Evolutionary conservation across 2,797 vertebrate species (phyloP), one percentile per base, ranked within the genome.

Genomic region (Poliocrania exsul): DNA sequence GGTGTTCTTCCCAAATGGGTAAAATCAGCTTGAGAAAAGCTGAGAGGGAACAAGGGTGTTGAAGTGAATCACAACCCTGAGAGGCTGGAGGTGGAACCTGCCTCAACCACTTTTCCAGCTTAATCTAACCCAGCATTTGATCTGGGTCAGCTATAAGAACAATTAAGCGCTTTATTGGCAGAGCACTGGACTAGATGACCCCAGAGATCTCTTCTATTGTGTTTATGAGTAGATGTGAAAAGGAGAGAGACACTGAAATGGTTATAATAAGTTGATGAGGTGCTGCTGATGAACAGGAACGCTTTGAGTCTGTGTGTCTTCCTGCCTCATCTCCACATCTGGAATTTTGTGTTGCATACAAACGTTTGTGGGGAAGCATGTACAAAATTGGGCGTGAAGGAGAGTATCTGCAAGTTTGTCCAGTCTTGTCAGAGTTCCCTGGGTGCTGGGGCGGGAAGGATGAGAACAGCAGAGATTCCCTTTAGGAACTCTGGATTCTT

Each of bases 181-280:
- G 37, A 77, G 47, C 11, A 14, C 31, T 94, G 77, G 90, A 88
- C 70, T 88, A 66, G 88, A 90, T 96, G 93, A 93, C 83, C 88
- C 80, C 72, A 33, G 77, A 81, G 70, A 90, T 96, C 40, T 6
- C 6, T 60, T 93, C 29, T 60, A 42, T 5, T 73, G 47, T 81
- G 46, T 67, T 91, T 91, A 75, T 66, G 77, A 93, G 79, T 69
- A 61, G 47, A 92, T 66, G 62, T 75, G 47, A 91, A 88, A 73
- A 83, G 31, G 20, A 87, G 75, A 33, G 60, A 77, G 38, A n/a
- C 1, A 1, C 65, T 66, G 17, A 29, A 25, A 19, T 7, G 4
- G 28, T 65, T 89, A 51, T 81, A 50, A 61, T 56, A 77, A 38
- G 37, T 3, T 40, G 69, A 51, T 72, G 82, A 88, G 26, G 16